Percentiles rank a stretch among this genome's conserved stretches.
Conservation (phyloP, 2,113 vertebrate genomes). For the Delphinus delphis region DNA sequence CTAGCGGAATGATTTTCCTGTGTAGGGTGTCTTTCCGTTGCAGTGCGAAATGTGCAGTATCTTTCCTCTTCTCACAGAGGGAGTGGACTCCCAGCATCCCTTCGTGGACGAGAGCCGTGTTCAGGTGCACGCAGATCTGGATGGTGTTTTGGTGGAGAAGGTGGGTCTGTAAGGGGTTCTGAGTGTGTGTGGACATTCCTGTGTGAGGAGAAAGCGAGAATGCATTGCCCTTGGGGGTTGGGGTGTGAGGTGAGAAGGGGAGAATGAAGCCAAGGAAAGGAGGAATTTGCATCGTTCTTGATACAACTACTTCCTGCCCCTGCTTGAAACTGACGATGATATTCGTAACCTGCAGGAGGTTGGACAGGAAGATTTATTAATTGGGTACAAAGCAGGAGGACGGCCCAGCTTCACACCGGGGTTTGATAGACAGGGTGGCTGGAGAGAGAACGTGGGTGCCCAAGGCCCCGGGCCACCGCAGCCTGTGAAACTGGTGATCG, state of each 20-base stretch:
- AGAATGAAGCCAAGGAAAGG: background rate
- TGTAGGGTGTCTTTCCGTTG: rapidly evolving
- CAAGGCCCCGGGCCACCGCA: rapidly evolving
- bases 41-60: rapidly evolving
- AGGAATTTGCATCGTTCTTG: rapidly evolving
- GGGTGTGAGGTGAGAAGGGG: rapidly evolving
- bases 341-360: rapidly evolving
- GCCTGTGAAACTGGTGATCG: rapidly evolving
- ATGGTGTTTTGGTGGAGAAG: rapidly evolving
- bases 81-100: rapidly evolving
- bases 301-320: rapidly evolving
- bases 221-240: background rate
- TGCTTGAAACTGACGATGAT: background rate
- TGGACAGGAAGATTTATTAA: rapidly evolving
- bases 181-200: rapidly evolving
- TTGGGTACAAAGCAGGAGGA: too few species aligned
- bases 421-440: rapidly evolving
- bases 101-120: rapidly evolving
- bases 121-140: rapidly evolving
- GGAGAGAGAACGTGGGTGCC: too few species aligned
- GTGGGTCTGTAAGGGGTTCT: too few species aligned
- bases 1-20: rapidly evolving
- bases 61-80: rapidly evolving
- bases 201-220: rapidly evolving
- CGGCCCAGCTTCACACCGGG: rapidly evolving